Percentiles rank a stretch among this genome's conserved stretches.
phyloP scores from a whole-genome alignment of 1,140 invertebrate genomes.

The Danaus plexippus region DNA sequence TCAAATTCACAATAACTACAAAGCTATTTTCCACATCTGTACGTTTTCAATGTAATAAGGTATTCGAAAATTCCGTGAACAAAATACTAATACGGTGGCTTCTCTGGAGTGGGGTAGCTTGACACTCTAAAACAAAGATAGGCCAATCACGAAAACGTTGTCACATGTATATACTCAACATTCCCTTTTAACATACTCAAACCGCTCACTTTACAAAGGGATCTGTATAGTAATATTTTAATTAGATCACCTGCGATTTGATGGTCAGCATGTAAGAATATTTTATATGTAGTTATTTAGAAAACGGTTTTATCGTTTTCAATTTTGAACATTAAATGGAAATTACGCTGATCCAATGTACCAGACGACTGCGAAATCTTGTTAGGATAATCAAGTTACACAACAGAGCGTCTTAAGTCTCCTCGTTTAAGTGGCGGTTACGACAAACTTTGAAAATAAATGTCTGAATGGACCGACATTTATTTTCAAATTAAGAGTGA shows the following conservation, averaged over 20 bases:
- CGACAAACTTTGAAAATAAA: conserved; percentile 31
- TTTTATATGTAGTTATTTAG: no score
- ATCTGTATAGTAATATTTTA: conserved; percentile 19
- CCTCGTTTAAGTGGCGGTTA: conserved; percentile 29
- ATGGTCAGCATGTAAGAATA: no score
- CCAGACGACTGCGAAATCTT: conserved; percentile 29
- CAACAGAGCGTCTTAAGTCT: conserved; percentile 26
- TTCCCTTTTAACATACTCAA: conserved; percentile 36
- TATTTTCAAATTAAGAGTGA: conserved; percentile 20
- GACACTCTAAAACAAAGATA: conserved; percentile 51
- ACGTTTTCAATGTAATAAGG: conserved; percentile 55
- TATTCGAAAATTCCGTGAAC: conserved; percentile 64
- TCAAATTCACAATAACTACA: conserved; percentile 11
- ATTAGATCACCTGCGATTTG: conserved; percentile 8
- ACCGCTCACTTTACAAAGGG: conserved; percentile 18
- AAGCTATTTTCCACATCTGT: conserved; percentile 39
- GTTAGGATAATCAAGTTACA: conserved; percentile 33
- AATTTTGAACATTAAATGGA: conserved; percentile 16
- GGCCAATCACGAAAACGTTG: conserved; percentile 33
- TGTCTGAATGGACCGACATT: conserved; percentile 10
- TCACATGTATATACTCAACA: conserved; percentile 17
- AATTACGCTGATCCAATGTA: conserved; percentile 17
- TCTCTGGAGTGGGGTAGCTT: conserved; percentile 45
- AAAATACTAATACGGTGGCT: conserved; percentile 61
- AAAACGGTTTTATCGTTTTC: conserved; percentile 14